These are phyloP conservation scores for Anodontia alba DNA, from an alignment of 2,888 invertebrate species.

Conservation along the genomic window DNA sequence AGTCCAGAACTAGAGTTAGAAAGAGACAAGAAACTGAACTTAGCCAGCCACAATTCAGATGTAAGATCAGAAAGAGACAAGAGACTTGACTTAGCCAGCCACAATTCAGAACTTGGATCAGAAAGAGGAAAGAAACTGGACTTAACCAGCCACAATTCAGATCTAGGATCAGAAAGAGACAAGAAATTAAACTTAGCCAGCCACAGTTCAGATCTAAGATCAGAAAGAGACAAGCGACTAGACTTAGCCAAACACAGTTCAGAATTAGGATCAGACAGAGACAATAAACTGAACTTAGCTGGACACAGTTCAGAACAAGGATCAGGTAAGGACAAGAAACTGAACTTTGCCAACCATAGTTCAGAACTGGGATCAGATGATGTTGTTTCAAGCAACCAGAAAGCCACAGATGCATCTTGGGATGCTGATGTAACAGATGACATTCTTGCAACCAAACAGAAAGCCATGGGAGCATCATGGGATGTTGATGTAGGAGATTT, in stretches of 20 bases:
- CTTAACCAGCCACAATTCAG: not conserved
- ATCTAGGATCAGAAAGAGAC: not conserved
- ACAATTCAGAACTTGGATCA: not conserved
- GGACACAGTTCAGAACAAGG: too few species aligned
- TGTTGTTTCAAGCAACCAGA: not conserved
- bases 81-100: not conserved
- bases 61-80: not conserved
- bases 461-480: slow-evolving; percentile 40
- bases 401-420: slow-evolving; percentile 40
- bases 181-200: not conserved
- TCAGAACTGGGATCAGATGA: not conserved
- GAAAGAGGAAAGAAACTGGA: not conserved
- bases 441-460: not conserved
- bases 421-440: slow-evolving; percentile 39
- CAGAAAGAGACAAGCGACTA: not conserved
- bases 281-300: too few species aligned
- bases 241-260: not conserved
- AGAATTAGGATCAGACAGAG: not conserved
- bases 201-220: not conserved
- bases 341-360: not conserved
- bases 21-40: not conserved
- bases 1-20: not conserved
- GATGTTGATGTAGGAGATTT: slow-evolving; percentile 37
- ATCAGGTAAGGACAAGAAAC: not conserved
- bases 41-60: not conserved